Conservation (phyloP, 2,888 invertebrate genomes). For the Trilocha varians region DNA sequence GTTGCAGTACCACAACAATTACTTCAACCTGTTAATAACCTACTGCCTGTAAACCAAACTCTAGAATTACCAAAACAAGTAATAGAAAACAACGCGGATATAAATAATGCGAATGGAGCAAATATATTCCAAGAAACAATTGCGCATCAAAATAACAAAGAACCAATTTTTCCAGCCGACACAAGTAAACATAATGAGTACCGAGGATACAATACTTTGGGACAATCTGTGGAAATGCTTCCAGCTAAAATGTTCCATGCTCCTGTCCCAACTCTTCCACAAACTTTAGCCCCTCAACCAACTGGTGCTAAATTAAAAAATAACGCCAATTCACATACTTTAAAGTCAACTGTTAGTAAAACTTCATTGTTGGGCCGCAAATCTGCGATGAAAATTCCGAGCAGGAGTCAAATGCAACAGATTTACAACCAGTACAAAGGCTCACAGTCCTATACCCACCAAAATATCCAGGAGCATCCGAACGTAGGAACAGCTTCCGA, state of each 20-base stretch:
- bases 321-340: slow-evolving; percentile 30
- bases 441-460: slow-evolving; percentile 51
- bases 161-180: slow-evolving; percentile 47
- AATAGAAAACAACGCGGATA: background rate
- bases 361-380: slow-evolving; percentile 43
- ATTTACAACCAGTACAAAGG: slow-evolving; percentile 58
- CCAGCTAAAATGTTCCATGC: slow-evolving; percentile 32
- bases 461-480: slow-evolving; percentile 27
- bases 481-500: slow-evolving; percentile 31
- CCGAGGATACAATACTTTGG: slow-evolving; percentile 49
- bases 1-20: slow-evolving; percentile 7
- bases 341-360: slow-evolving; percentile 54
- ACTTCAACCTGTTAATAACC: slow-evolving; percentile 1
- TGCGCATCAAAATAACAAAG: slow-evolving; percentile 26
- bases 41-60: background rate
- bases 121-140: background rate
- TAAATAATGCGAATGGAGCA: background rate
- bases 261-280: slow-evolving; percentile 32
- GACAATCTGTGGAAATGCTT: slow-evolving; percentile 51
- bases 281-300: slow-evolving; percentile 48
- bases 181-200: slow-evolving; percentile 24
- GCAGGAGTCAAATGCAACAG: slow-evolving; percentile 49
- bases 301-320: slow-evolving; percentile 15
- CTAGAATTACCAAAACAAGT: background rate
- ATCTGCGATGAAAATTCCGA: slow-evolving; percentile 34